Evolutionary conservation across 2,113 vertebrate genomes (phyloP).

Genomic region (Channa maculata): DNA sequence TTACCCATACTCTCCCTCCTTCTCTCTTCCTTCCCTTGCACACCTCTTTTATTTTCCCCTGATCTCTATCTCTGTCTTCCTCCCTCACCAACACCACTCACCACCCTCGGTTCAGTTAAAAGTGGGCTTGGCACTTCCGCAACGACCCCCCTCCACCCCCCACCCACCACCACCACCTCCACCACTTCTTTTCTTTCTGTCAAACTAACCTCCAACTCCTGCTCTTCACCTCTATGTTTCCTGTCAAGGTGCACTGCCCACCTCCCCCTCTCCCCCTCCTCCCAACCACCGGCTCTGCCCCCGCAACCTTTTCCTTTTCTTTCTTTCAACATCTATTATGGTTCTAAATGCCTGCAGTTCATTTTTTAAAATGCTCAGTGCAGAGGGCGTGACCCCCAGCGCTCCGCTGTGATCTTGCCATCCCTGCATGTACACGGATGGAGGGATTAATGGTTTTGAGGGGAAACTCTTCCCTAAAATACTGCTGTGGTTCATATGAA

Average conservation of each 20-base stretch:
- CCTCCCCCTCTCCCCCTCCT: slow-evolving; percentile 4
- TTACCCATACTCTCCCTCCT: slow-evolving; percentile 50
- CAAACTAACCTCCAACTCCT: slow-evolving; percentile 76
- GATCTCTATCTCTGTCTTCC: slow-evolving; percentile 68
- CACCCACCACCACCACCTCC: not conserved
- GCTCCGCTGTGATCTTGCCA: slow-evolving; percentile 21
- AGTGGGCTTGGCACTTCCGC: slow-evolving; percentile 74
- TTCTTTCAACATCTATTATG: slow-evolving; percentile 67
- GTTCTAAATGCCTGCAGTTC: slow-evolving; percentile 60
- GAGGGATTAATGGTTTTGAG: not conserved
- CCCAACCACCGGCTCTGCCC: slow-evolving; percentile 55
- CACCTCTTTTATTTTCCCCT: slow-evolving; percentile 64
- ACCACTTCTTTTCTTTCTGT: slow-evolving; percentile 66
- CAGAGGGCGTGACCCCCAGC: slow-evolving; percentile 37
- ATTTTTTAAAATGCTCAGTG: slow-evolving; percentile 48
- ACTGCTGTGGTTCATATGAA: not conserved
- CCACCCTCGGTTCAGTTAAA: slow-evolving; percentile 75
- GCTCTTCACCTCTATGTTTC: slow-evolving; percentile 77
- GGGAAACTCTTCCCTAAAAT: not conserved
- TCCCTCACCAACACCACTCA: slow-evolving; percentile 33
- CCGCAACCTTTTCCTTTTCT: slow-evolving; percentile 68
- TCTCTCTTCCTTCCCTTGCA: slow-evolving; percentile 65
- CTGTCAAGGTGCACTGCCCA: slow-evolving; percentile 79
- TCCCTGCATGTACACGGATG: not conserved
- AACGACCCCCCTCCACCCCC: not conserved